Base-by-base conservation (phyloP, 2,888 invertebrate genomes). In the Lithophane semibrunnea region DNA sequence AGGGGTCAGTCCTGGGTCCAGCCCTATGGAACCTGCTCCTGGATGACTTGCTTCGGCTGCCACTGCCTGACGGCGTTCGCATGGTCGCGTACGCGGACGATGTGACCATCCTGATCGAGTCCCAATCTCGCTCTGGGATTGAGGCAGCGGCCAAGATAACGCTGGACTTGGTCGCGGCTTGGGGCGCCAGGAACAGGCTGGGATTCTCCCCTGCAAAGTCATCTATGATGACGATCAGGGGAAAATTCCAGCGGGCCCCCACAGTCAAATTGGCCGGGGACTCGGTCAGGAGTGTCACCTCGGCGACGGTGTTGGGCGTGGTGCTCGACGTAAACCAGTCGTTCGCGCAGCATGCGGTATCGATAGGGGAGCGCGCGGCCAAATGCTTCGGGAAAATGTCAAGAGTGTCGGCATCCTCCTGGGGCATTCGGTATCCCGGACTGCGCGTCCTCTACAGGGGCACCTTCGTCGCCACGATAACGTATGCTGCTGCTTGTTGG, bases 321-420 rank as follows among this genome's bases (percentile, higher is more conserved):
- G 75, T 90, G 0, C 37, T 74, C 24, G 90, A 90, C 5, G 44
- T 54, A 1, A 21, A n/a, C 0, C 56, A 61, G 24, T 76, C 74
- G n/a, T 77, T 71, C 7, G 70, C 63, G 75, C 73, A 16, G 74
- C 87, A 88, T 66, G 88, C 87, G 7, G 12, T 0, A 0, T 49
- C n/a, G 3, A 80, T 82, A 10, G 86, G 88, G 13, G 80, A 85
- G 2, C 72, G 66, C 13, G 88, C 86, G n/a, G 75, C 77, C 10
- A 77, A 68, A 9, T 85, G 85, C 77, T 87, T 88, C 67, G 87
- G 88, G 7, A 86, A 86, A 73, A 73, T 91, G 75, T 80, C 88
- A 37, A 73, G 89, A 0, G 86, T 88, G 1, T 91, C 88, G 13
- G 84, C 89, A 8, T 78, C 88, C 1, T 73, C 83, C 2, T 89